Evolutionary conservation across 2,888 invertebrate genomes (phyloP), one percentile per base, ranked within the genome.

Genomic region (Hirtodrosophila alboralis): DNA sequence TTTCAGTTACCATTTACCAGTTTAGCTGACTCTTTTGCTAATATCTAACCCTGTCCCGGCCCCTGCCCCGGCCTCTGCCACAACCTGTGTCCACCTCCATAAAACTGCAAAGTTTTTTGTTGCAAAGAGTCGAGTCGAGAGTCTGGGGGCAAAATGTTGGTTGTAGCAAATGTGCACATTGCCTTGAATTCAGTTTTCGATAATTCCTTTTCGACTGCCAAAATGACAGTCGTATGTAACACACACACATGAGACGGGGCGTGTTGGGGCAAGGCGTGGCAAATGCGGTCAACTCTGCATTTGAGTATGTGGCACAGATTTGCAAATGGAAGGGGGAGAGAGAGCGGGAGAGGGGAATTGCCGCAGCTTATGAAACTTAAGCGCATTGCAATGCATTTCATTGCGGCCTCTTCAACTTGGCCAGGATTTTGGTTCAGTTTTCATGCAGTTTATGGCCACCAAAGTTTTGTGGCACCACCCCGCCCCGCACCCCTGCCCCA

Each of bases 141-240:
- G n/a, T n/a, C n/a, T n/a, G n/a, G n/a, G n/a, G n/a, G n/a, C n/a
- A n/a, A n/a, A n/a, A n/a, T n/a, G n/a, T n/a, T n/a, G n/a, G n/a
- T n/a, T n/a, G 33, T 18, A 27, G 26, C 18, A 53, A 43, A 38
- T 44, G 51, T 47, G 47, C 14, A 18, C 64, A 57, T 75, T 83
- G 84, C 78, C 85, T 83, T 83, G 69, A 78, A 79, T 85, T 85
- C 79, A 85, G 75, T 79, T 83, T 78, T 75, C 85, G 85, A 79
- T 79, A 85, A 79, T 85, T 83, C 85, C 70, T 58, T 69, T 44
- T 33, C 33, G 21, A 37, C 37, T 56, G 44, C 30, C 51, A 63
- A 64, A 67, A 67, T 71, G 74, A 63, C 70, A 63, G 56, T 57
- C 41, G 74, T 67, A 57, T 67, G 74, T 58, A 61, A 54, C 47